Conservation (phyloP, 2,113 vertebrate genomes). For the Raja brachyura region DNA sequence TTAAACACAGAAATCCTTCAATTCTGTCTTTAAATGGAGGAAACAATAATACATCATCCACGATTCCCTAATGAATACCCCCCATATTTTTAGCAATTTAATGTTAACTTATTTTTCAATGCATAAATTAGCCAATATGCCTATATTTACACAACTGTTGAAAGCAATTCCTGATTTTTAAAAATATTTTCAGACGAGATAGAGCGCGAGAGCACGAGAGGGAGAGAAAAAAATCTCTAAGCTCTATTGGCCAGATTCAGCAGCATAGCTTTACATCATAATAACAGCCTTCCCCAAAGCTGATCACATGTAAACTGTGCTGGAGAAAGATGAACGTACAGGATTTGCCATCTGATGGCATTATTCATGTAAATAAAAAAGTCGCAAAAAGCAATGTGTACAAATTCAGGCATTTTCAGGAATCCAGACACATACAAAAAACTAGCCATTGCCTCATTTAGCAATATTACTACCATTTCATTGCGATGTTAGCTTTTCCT, state of each 20-base stretch:
- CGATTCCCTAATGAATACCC: background rate
- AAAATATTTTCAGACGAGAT: background rate
- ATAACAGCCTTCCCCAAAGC: constrained; percentile 41
- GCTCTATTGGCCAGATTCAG: constrained; percentile 35
- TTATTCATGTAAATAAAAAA: background rate
- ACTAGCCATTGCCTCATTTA: background rate
- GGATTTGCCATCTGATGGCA: constrained; percentile 7
- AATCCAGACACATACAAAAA: background rate
- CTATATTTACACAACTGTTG: background rate
- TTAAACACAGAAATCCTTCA: constrained; percentile 38
- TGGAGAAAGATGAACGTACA: background rate
- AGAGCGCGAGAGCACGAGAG: background rate
- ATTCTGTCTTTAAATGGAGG: constrained; percentile 21
- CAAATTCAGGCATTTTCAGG: background rate
- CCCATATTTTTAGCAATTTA: background rate
- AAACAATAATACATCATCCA: background rate
- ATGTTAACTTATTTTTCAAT: constrained; percentile 1
- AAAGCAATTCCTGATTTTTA: background rate
- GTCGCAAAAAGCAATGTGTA: background rate
- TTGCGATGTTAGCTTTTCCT: background rate
- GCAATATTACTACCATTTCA: background rate
- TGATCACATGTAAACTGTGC: background rate
- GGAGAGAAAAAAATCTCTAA: background rate
- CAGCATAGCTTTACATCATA: constrained; percentile 40
- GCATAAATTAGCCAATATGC: background rate